These are phyloP conservation scores for Theonella swinhoei DNA, from an alignment of 37 sponge, comb jelly and placozoan species.

Conservation along the genomic window DNA sequence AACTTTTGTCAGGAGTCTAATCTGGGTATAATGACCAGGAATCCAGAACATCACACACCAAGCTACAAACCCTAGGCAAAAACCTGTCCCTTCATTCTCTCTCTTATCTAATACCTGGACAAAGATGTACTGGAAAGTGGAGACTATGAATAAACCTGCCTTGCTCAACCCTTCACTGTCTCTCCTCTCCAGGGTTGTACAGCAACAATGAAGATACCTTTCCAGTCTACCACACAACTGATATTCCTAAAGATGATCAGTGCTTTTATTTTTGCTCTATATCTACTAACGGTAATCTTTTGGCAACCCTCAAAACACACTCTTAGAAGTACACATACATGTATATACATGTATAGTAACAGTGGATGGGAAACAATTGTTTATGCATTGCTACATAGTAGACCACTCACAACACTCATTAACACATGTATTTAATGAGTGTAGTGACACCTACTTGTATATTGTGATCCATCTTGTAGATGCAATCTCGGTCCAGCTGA, in stretches of 20 bases:
- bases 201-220: not conserved
- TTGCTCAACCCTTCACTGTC: too few relatives aligned
- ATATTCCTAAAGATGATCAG: not conserved
- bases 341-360: not conserved
- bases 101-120: too few relatives aligned
- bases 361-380: not conserved
- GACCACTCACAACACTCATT: conserved; percentile 31
- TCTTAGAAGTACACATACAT: conserved; percentile 18
- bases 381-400: not conserved
- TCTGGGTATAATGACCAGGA: too few relatives aligned
- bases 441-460: not conserved
- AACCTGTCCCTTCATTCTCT: too few relatives aligned
- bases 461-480: too few relatives aligned
- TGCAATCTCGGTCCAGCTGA: conserved; percentile 40
- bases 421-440: conserved; percentile 16
- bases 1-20: too few relatives aligned
- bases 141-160: too few relatives aligned
- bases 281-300: not conserved
- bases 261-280: not conserved
- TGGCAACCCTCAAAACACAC: conserved; percentile 1
- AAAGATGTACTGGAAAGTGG: too few relatives aligned
- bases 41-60: too few relatives aligned
- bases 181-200: not conserved
- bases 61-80: too few relatives aligned
- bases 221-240: not conserved